phyloP scores from a whole-genome alignment of 2,888 invertebrate genomes.

The Allolobophora icterica region DNA sequence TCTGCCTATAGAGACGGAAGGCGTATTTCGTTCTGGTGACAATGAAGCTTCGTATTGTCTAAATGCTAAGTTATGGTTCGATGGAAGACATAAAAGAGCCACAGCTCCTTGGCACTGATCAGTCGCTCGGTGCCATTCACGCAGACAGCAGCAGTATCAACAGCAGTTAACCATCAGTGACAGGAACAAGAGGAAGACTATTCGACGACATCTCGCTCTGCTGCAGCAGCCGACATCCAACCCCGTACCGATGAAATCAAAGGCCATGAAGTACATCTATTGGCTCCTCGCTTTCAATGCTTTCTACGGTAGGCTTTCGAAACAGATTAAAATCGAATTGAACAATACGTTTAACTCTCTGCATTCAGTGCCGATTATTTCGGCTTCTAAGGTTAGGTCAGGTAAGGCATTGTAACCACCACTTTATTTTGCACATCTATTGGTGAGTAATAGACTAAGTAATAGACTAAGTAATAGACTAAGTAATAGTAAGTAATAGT shows the following conservation, averaged over 20 bases:
- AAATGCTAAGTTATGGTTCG: conserved; percentile 17
- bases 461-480: too few species aligned
- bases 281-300: neutral
- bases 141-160: neutral
- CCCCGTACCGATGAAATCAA: neutral
- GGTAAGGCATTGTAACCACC: too few species aligned
- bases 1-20: neutral
- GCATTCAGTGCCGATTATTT: too few species aligned
- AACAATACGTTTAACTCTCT: neutral
- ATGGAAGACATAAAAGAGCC: neutral
- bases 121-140: neutral
- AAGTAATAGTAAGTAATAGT: too few species aligned
- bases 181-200: neutral
- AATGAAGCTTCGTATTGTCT: neutral
- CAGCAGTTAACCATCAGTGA: conserved; percentile 3
- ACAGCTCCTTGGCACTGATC: neutral
- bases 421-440: too few species aligned
- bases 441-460: too few species aligned
- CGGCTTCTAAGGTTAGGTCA: neutral
- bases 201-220: neutral
- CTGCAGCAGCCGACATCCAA: neutral
- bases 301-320: neutral
- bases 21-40: neutral
- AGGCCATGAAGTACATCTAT: neutral
- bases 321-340: neutral